Base-by-base conservation (phyloP, 2,888 invertebrate species). In the Drosophila borborema region DNA sequence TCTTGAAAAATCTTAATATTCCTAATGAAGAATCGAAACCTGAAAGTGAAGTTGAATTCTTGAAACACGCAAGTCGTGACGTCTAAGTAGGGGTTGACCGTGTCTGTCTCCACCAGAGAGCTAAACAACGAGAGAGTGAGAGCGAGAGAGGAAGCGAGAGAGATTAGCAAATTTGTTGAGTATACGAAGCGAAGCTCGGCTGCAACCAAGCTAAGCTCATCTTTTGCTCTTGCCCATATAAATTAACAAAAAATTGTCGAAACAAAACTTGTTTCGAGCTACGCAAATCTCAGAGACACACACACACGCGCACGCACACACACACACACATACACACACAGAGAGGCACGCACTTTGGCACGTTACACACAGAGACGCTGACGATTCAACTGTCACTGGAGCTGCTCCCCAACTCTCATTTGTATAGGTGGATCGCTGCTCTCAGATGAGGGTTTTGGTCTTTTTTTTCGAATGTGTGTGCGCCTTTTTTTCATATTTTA, bases 201-300 rank as follows among this genome's bases (percentile, higher is more conserved):
- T 80, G 81, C 76, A 83, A 76, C 64, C 72, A 58, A 69, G 68
- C 74, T 49, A 69, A 71, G 74, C 83, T 82, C 89, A 88, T 81
- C 86, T 84, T 58, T 51, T 71, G 66, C 84, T 74, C 85, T 89
- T 88, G 86, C 84, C 76, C 86, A 86, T 70, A 89, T 88, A 85
- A 85, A 85, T 85, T 88, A 86, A 81, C 84, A 69, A 80, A 69
- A 80, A 80, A 62, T 68, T 70, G 64, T 71, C 67, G 46, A 61
- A 38, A 51, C 60, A 80, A 80, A 82, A 88, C 79, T 74, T 48
- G 80, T 81, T 80, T 81, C 72, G 64, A 64, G 73, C 67, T 59
- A 69, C 63, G 77, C 77, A 72, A 77, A 77, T 59, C 64, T 62
- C 67, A 59, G 51, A 61, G 53, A 63, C 60, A 20, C 10, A 31